Evolutionary conservation across 2,113 vertebrate genomes (phyloP), one percentile per base, ranked within the genome.

Genomic region (Poeciliopsis occidentalis): DNA sequence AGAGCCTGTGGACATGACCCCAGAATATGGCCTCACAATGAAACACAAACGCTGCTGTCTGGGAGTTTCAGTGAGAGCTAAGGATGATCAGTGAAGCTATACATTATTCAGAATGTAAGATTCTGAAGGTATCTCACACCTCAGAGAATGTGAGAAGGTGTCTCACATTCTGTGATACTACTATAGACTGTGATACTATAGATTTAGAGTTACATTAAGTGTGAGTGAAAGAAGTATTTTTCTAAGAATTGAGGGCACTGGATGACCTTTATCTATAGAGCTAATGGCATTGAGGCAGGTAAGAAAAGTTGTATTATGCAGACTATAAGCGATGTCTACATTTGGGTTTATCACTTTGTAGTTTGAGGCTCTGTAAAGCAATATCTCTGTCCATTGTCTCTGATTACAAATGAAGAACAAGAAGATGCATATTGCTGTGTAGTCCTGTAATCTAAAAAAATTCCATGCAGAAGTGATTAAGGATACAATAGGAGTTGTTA

Each of bases 11-110:
- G 97, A 99, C 84, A 39, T 94, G 93, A 97, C 96, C 0, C 96
- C 97, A 0, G 89, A 94, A 65, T 98, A 97, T 0, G 97, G 97
- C 0, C 94, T 99, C 73, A 95, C 94, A 11, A 96, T 98, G 95
- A 99, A 97, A 75, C 94, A 96, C 76, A 93, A 96, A 73, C 94
- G 82, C 65, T 97, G 95, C 0, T 54, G 95, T 0, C 91, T 98
- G 70, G 95, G 84, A 77, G 90, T 91, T 12, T 87, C 39, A 13
- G 60, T 85, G 26, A 90, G 96, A 1, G 61, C 70, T 0, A 85
- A 32, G 30, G 54, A 60, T 29, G 69, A 80, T 39, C 22, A 85
- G 61, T 93, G 85, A 94, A 54, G 60, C 44, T 67, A 32, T 37
- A 60, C 32, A 8, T 60, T 34, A 69, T 47, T 26, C 57, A 30